Evolutionary conservation across 2,797 vertebrate genomes (phyloP), one percentile per base, ranked within the genome.

Genomic region (Pristis pectinata): DNA sequence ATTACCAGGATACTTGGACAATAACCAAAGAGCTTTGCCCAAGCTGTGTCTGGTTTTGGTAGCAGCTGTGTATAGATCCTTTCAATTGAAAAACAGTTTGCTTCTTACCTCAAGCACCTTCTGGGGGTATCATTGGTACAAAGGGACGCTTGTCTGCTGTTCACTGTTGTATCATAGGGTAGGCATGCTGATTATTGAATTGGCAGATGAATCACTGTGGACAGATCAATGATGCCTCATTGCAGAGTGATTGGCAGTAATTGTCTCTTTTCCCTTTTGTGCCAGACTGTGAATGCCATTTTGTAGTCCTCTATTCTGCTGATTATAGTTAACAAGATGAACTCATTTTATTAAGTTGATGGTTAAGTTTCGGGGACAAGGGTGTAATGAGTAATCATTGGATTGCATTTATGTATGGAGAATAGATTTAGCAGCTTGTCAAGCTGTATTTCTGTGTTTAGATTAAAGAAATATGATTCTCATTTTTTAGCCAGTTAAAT

Each of bases 1-100:
- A 76, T 94, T 76, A 56, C 70, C 92, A 76, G 30, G 70, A 70
- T 11, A 74, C 30, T 30, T 74, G 13, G 30, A 94, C 95, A 95
- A 95, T 95, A 96, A 97, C 95, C 95, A 96, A 96, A 34, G 95
- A 74, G 92, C 70, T 76, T 74, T 94, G 44, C 22, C 77, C 96
- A 96, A 95, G 96, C 96, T 94, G 87, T 95, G 95, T 96, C 95
- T 95, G 94, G 95, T 96, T 96, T 95, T 95, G 94, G 96, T 61
- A 97, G 97, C 97, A 98, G 97, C 97, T 97, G 97, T 97, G 97
- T 96, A 96, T 96, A 96, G 95, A 95, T 96, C 95, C 95, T 96
- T 95, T 97, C 97, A 97, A 97, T 97, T 97, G 97, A 96, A 95
- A 95, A 95, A 79, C 93, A 95, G 95, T 96, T 95, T 96, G 96